These are phyloP conservation scores for Cotesia typhae DNA, from an alignment of 1,140 invertebrate genomes.

Conservation along the genomic window DNA sequence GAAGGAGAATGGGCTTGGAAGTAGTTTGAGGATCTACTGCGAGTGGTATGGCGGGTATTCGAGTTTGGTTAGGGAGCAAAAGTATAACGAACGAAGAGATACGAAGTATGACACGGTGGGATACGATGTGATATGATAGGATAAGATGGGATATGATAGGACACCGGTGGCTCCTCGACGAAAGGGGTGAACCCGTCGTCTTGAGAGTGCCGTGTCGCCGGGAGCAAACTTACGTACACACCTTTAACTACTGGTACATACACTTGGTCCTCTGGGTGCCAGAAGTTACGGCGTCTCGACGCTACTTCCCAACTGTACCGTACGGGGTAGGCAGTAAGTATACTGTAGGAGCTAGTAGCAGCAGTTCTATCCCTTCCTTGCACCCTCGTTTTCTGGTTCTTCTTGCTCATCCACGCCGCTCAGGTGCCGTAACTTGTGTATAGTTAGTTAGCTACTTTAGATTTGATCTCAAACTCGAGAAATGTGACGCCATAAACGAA, in stretches of 20 bases:
- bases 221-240: constrained; percentile 55
- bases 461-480: constrained; percentile 40
- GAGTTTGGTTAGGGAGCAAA: constrained; percentile 22
- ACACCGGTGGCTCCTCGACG: constrained; percentile 25
- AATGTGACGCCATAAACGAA: background rate
- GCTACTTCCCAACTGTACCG: constrained; percentile 56
- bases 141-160: constrained; percentile 44
- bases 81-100: constrained; percentile 12
- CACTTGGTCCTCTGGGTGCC: constrained; percentile 39
- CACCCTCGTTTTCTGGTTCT: constrained; percentile 25
- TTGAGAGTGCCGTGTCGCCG: constrained; percentile 49
- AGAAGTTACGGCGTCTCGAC: constrained; percentile 60
- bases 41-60: background rate
- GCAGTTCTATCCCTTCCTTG: no score
- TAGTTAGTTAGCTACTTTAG: constrained; percentile 51
- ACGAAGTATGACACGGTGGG: constrained; percentile 1
- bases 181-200: constrained; percentile 20
- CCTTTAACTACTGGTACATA: constrained; percentile 32
- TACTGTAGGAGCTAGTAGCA: constrained; percentile 1
- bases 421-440: constrained; percentile 23
- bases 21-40: constrained; percentile 24
- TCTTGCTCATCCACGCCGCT: constrained; percentile 1
- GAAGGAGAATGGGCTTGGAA: constrained; percentile 22
- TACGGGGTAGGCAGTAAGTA: constrained; percentile 42
- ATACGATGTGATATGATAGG: constrained; percentile 48